Evolutionary conservation across 2,888 invertebrate genomes (phyloP).

Genomic region (Nomada goodeniana): DNA sequence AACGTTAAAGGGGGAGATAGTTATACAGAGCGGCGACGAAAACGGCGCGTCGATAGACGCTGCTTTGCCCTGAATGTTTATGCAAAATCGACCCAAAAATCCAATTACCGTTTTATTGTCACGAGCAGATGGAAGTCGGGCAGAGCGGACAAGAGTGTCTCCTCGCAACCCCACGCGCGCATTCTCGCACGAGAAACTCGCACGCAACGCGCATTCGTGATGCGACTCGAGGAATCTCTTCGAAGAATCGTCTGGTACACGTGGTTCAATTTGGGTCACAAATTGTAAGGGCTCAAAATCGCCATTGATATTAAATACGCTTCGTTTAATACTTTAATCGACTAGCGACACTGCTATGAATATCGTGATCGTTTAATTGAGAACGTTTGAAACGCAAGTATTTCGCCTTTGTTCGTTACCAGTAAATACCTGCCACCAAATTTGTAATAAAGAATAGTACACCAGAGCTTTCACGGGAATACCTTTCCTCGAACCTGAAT

Average conservation of each 20-base stretch:
- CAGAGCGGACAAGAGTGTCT: constrained; percentile 57
- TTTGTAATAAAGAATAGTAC: no score
- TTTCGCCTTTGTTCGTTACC: no score
- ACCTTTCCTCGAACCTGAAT: no score
- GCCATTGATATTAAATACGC: constrained; percentile 33
- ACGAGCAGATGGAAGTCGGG: constrained; percentile 58
- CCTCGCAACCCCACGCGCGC: constrained; percentile 51
- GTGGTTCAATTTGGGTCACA: constrained; percentile 30
- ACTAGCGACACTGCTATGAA: no score
- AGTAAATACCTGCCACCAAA: no score
- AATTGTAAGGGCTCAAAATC: constrained; percentile 68
- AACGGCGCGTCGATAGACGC: constrained; percentile 43
- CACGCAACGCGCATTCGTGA: constrained; percentile 65
- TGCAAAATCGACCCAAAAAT: constrained; percentile 75
- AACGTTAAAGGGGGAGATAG: constrained; percentile 2
- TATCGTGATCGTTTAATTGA: no score
- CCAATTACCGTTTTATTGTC: constrained; percentile 71
- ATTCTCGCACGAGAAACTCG: constrained; percentile 72
- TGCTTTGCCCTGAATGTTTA: constrained; percentile 69
- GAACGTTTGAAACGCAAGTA: no score
- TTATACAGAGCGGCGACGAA: not conserved
- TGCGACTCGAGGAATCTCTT: constrained; percentile 16
- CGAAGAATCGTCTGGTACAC: not conserved
- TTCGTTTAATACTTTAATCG: no score
- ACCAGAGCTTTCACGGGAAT: no score